Percentiles rank a stretch among this genome's conserved stretches.
These are phyloP conservation scores for Nymphalis io DNA, from an alignment of 1,140 invertebrate species.

Conservation along the genomic window DNA sequence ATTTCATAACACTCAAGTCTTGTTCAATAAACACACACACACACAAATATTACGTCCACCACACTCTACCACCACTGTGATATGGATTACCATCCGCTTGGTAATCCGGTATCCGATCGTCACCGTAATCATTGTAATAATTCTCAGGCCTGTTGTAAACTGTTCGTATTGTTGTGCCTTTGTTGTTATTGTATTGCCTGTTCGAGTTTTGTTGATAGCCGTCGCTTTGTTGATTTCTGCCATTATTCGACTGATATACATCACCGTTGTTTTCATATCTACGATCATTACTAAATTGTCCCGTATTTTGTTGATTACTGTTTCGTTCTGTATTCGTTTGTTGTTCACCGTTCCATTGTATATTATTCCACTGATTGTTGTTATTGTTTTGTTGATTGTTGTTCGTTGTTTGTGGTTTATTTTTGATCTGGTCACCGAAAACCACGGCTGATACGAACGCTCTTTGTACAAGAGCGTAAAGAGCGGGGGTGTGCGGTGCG, in stretches of 20 bases:
- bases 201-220: slow-evolving; percentile 11
- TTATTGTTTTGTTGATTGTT: slow-evolving; percentile 23
- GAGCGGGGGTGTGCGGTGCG: slow-evolving; percentile 77
- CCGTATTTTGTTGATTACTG: slow-evolving; percentile 1
- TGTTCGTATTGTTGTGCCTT: slow-evolving; percentile 6
- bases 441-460: slow-evolving; percentile 56
- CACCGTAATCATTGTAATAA: slow-evolving; percentile 15
- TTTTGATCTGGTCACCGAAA: slow-evolving; percentile 36
- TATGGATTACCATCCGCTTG: slow-evolving; percentile 17
- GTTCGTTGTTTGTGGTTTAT: slow-evolving; percentile 23
- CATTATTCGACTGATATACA: slow-evolving; percentile 5
- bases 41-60: slow-evolving; percentile 37
- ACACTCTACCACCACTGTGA: slow-evolving; percentile 29
- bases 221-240: slow-evolving; percentile 17
- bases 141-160: slow-evolving; percentile 7
- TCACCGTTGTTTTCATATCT: neutral
- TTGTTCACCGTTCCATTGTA: slow-evolving; percentile 7
- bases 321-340: neutral
- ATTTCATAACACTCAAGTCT: too few relatives aligned
- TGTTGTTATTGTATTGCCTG: slow-evolving; percentile 9
- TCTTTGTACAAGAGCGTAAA: slow-evolving; percentile 77
- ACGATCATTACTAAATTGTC: slow-evolving; percentile 9
- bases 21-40: neutral
- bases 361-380: slow-evolving; percentile 19
- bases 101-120: slow-evolving; percentile 5